phyloP scores from a whole-genome alignment of 2,888 invertebrate genomes.

The Tenthredo amoena region DNA sequence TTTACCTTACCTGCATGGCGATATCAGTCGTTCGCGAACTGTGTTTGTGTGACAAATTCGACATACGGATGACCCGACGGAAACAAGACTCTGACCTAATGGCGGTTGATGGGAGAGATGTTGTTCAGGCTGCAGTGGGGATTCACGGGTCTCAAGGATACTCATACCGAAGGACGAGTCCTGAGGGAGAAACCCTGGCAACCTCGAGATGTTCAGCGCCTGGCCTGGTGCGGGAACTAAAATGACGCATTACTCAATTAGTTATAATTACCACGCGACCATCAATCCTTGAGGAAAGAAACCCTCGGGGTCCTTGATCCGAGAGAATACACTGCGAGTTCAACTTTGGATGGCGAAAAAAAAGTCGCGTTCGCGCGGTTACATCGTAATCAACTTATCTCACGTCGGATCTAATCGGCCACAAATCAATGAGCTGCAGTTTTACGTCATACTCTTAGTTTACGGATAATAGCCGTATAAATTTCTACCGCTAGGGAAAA shows the following conservation, averaged over 20 bases:
- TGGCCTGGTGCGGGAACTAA: slow-evolving; percentile 56
- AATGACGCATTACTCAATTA: slow-evolving; percentile 20
- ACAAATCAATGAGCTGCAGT: neutral
- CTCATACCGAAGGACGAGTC: slow-evolving; percentile 58
- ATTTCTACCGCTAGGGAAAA: neutral
- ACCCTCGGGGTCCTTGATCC: neutral
- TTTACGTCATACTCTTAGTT: neutral
- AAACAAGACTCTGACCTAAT: slow-evolving; percentile 66
- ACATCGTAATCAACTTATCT: neutral
- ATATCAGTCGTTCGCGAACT: slow-evolving; percentile 81
- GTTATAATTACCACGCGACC: slow-evolving; percentile 5
- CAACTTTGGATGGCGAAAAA: neutral
- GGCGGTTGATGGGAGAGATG: slow-evolving; percentile 32
- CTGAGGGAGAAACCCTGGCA: slow-evolving; percentile 65
- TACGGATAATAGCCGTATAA: neutral
- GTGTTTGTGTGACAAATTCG: slow-evolving; percentile 83
- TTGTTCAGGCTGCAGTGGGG: slow-evolving; percentile 30
- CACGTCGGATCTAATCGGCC: neutral
- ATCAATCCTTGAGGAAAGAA: neutral
- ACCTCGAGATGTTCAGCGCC: slow-evolving; percentile 65
- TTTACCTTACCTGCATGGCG: slow-evolving; percentile 78
- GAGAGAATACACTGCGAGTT: neutral
- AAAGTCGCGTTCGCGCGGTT: neutral
- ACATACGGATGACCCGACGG: slow-evolving; percentile 83
- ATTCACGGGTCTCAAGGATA: slow-evolving; percentile 15